phyloP scores from a whole-genome alignment of 2,113 vertebrate species.

The Sylvicapra grimmia region DNA sequence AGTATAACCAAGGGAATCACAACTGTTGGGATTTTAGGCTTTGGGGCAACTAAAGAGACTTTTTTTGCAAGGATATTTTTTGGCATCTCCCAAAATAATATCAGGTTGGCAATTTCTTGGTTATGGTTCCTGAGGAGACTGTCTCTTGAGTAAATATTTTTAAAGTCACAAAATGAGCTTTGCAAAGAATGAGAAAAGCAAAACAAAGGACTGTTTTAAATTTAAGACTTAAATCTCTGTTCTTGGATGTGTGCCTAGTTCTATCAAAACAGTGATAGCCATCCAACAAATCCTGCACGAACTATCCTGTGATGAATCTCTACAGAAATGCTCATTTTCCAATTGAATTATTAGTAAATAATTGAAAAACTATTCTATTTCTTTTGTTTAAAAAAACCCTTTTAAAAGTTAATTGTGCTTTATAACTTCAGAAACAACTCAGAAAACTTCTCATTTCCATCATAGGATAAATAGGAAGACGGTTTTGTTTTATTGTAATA shows the following conservation, averaged over 20 bases:
- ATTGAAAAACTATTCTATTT: neutral
- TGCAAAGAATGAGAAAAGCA: constrained; percentile 63
- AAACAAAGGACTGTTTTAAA: constrained; percentile 69
- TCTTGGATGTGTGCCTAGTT: constrained; percentile 59
- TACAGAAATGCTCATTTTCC: constrained; percentile 18
- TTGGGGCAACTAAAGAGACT: neutral
- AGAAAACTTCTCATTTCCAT: neutral
- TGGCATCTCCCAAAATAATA: constrained; percentile 42
- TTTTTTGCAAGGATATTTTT: neutral
- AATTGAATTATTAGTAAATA: neutral
- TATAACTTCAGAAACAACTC: neutral
- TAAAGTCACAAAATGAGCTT: constrained; percentile 62
- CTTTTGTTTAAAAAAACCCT: neutral
- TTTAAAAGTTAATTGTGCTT: neutral
- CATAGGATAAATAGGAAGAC: neutral
- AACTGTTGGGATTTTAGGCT: constrained; percentile 6
- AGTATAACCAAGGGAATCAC: neutral
- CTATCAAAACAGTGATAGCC: constrained; percentile 42
- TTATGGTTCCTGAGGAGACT: constrained; percentile 42
- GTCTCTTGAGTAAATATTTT: constrained; percentile 61
- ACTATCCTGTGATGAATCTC: neutral
- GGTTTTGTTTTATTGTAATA: constrained; percentile 2
- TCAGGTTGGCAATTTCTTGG: constrained; percentile 53
- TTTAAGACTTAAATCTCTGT: constrained; percentile 66
- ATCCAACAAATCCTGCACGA: constrained; percentile 4